phyloP scores from a whole-genome alignment of 1,140 invertebrate genomes.

The Trissolcus basalis region DNA sequence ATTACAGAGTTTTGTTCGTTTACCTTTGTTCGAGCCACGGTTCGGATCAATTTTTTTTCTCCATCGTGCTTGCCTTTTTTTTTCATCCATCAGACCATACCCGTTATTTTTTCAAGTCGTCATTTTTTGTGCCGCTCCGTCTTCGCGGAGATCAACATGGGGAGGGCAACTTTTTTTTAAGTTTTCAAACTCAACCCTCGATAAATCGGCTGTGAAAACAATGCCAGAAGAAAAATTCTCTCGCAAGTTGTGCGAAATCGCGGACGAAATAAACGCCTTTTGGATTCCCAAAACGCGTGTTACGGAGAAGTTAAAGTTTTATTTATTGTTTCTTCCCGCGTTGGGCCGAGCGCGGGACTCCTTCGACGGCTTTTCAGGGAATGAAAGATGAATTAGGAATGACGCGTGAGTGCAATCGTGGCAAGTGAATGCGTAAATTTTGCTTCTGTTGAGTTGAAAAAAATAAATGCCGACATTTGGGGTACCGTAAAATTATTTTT shows the following conservation, averaged over 20 bases:
- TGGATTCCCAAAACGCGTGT: conserved; percentile 44
- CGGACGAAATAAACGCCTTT: conserved; percentile 42
- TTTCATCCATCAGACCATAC: background rate
- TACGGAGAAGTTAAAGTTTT: conserved; percentile 37
- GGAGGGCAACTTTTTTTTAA: conserved; percentile 5
- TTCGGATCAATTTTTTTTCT: conserved; percentile 32
- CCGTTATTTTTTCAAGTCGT: conserved; percentile 5
- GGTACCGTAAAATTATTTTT: too few relatives aligned
- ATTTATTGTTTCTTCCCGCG: conserved; percentile 4
- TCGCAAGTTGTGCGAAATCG: conserved; percentile 44
- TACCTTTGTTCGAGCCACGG: conserved; percentile 29
- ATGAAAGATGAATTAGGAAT: conserved; percentile 23
- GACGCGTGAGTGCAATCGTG: background rate
- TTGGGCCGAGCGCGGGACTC: too few relatives aligned
- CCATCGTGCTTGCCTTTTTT: background rate
- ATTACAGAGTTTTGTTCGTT: conserved; percentile 32
- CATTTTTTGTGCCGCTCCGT: conserved; percentile 10
- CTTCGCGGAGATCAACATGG: conserved; percentile 2
- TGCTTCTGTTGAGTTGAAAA: too few relatives aligned
- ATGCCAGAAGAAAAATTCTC: conserved; percentile 12
- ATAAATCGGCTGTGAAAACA: conserved; percentile 44
- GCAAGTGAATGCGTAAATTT: conserved; percentile 1
- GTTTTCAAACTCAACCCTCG: conserved; percentile 36
- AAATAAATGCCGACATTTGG: too few relatives aligned
- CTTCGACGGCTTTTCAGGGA: conserved; percentile 4